A percentile compares a stretch with the other conserved stretches of the same genome.
Conservation (phyloP, 1,140 invertebrate species). For the Battus philenor region DNA sequence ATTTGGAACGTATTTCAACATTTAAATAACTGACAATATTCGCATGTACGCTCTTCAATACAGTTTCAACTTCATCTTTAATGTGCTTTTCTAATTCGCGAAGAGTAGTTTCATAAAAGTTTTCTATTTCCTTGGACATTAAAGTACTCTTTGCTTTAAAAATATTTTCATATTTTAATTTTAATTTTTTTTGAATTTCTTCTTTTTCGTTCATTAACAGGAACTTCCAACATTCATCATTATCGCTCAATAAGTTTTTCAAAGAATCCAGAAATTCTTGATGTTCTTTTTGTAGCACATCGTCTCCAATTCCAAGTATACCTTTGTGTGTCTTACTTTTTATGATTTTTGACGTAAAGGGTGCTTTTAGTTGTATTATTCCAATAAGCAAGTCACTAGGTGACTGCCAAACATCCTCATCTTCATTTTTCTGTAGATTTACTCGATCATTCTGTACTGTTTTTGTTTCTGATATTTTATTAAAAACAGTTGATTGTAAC, state of each 20-base stretch:
- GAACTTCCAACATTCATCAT: conserved; percentile 50
- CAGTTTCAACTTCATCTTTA: conserved; percentile 36
- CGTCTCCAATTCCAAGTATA: conserved; percentile 52
- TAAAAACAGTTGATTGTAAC: too few species aligned
- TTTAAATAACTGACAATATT: conserved; percentile 46
- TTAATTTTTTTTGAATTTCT: conserved; percentile 36
- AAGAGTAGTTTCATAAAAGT: conserved; percentile 49
- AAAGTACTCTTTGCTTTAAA: conserved; percentile 46
- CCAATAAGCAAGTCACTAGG: conserved; percentile 61
- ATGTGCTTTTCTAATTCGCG: conserved; percentile 54
- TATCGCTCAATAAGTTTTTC: conserved; percentile 37
- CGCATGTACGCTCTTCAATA: conserved; percentile 35
- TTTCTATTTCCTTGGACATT: conserved; percentile 44
- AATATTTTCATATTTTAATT: conserved; percentile 40
- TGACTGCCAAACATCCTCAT: conserved; percentile 41
- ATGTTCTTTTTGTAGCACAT: conserved; percentile 37
- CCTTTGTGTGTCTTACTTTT: conserved; percentile 61
- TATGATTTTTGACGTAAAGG: conserved; percentile 65
- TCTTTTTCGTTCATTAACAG: conserved; percentile 46
- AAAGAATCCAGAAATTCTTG: conserved; percentile 34
- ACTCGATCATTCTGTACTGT: conserved; percentile 6
- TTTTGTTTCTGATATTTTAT: conserved; percentile 13
- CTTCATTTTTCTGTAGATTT: conserved; percentile 12
- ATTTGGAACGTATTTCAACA: conserved; percentile 42
- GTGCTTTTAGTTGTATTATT: conserved; percentile 47